phyloP scores from a whole-genome alignment of 2,888 invertebrate species.

The Lampropteryx suffumata region DNA sequence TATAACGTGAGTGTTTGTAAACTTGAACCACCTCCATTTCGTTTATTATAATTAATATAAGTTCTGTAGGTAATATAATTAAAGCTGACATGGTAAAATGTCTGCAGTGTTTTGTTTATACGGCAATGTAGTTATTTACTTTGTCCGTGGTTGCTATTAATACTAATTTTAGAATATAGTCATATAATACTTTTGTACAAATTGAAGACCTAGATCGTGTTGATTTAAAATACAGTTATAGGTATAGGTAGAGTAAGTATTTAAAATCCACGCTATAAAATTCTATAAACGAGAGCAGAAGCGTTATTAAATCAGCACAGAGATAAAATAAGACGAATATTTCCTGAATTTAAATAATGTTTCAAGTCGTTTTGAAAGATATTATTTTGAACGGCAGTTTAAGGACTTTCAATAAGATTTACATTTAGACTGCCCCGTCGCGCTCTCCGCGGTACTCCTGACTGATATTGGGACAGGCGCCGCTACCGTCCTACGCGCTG shows the following conservation, averaged over 20 bases:
- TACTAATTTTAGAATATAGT: too few relatives aligned
- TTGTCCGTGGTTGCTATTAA: too few relatives aligned
- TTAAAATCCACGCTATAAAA: constrained; percentile 7
- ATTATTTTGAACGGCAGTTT: constrained; percentile 20
- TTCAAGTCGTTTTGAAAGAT: constrained; percentile 20
- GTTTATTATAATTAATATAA: too few relatives aligned
- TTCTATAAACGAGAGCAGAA: constrained; percentile 18
- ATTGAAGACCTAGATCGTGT: too few relatives aligned
- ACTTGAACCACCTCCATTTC: constrained; percentile 1
- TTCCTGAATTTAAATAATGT: constrained; percentile 17
- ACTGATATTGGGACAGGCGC: constrained; percentile 38
- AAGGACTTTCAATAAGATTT: constrained; percentile 43
- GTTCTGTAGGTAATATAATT: too few relatives aligned
- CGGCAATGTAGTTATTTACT: too few relatives aligned
- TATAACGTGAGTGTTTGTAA: constrained; percentile 33
- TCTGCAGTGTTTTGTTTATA: too few relatives aligned
- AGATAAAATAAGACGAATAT: constrained; percentile 10
- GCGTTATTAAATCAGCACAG: constrained; percentile 10
- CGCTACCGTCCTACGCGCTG: constrained; percentile 37
- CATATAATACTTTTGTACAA: too few relatives aligned
- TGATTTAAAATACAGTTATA: too few relatives aligned
- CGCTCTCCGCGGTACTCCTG: constrained; percentile 31
- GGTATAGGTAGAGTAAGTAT: too few relatives aligned
- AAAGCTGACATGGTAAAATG: too few relatives aligned
- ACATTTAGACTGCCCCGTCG: constrained; percentile 43